Evolutionary conservation across 2,888 invertebrate species (phyloP).

Genomic region (Polylopha cassiicola): DNA sequence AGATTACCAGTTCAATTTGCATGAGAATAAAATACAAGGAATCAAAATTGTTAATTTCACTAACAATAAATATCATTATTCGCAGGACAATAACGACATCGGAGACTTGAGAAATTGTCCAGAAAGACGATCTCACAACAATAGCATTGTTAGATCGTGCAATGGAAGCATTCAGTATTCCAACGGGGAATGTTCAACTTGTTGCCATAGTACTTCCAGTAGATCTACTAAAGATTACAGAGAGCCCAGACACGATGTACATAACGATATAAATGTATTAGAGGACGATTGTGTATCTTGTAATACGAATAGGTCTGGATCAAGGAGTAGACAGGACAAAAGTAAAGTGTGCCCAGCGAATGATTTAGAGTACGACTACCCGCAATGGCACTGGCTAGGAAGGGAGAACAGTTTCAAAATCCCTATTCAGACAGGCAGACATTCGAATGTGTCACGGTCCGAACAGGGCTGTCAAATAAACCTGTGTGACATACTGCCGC

Average conservation of each 20-base stretch:
- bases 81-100: conserved; percentile 67
- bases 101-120: conserved; percentile 66
- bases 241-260: conserved; percentile 61
- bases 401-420: conserved; percentile 75
- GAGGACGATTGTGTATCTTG: conserved; percentile 69
- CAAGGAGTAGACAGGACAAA: conserved; percentile 70
- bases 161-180: conserved; percentile 72
- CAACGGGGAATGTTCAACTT: conserved; percentile 70
- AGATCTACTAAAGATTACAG: conserved; percentile 71
- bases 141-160: conserved; percentile 72
- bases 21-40: conserved; percentile 28
- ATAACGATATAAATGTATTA: conserved; percentile 63
- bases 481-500: conserved; percentile 81
- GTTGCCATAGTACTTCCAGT: conserved; percentile 71
- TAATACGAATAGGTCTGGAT: conserved; percentile 70
- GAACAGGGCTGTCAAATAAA: conserved; percentile 77
- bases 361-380: conserved; percentile 74
- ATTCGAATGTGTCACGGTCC: conserved; percentile 68
- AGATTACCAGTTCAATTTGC: conserved; percentile 54
- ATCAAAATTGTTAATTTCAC: conserved; percentile 27
- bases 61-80: conserved; percentile 46
- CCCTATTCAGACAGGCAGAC: conserved; percentile 67
- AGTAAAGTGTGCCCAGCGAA: conserved; percentile 69
- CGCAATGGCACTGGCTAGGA: conserved; percentile 73
- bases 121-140: conserved; percentile 71